Conservation (phyloP, 2,113 vertebrate species). For the Rhinichthys klamathensis region DNA sequence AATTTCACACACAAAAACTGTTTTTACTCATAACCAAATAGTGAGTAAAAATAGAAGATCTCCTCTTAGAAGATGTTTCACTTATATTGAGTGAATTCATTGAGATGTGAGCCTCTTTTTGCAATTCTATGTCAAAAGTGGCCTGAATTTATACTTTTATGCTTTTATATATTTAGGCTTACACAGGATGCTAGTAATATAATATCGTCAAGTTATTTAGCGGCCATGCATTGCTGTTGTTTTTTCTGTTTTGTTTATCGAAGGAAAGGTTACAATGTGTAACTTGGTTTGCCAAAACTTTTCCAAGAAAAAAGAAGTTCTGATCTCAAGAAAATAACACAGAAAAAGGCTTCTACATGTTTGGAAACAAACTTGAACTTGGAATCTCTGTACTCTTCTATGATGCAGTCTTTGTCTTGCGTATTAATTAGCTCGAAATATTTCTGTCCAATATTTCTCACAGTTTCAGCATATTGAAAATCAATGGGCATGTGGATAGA, state of each 20-base stretch:
- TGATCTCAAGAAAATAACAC: not conserved
- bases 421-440: constrained; percentile 9
- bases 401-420: not conserved
- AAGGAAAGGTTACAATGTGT: not conserved
- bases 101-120: not conserved
- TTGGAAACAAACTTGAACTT: not conserved
- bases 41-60: too few relatives aligned
- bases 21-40: too few relatives aligned
- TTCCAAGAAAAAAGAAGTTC: not conserved
- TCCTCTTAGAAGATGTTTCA: not conserved
- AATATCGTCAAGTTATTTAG: not conserved
- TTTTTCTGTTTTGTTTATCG: not conserved
- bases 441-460: constrained; percentile 13
- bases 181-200: not conserved
- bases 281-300: not conserved
- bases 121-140: not conserved
- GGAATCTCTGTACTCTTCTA: not conserved
- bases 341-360: not conserved
- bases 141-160: not conserved
- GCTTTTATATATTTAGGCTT: not conserved
- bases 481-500: not conserved
- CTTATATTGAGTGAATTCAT: not conserved
- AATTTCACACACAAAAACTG: too few relatives aligned
- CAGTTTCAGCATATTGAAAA: constrained; percentile 14
- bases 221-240: not conserved